phyloP scores from a whole-genome alignment of 2,888 invertebrate species.

The Temnothorax unifasciatus region DNA sequence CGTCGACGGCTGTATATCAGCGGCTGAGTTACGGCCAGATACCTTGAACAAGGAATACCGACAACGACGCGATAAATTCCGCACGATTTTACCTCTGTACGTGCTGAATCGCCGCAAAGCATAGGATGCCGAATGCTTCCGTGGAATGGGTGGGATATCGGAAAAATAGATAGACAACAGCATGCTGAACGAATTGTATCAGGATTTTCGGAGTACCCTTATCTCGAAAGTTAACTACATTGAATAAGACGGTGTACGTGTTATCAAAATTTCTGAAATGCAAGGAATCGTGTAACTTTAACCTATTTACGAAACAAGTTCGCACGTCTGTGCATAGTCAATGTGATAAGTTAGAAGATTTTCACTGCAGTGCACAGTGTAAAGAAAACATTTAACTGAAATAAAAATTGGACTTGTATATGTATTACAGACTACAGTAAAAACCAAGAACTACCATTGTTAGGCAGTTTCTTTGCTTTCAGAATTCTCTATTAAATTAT shows the following conservation, averaged over 20 bases:
- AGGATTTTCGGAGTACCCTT: background rate
- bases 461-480: background rate
- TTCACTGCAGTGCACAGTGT: background rate
- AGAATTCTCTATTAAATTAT: background rate
- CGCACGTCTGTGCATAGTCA: background rate
- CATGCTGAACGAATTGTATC: background rate
- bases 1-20: slow-evolving; percentile 96
- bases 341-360: background rate
- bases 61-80: background rate
- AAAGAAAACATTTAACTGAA: background rate
- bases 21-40: slow-evolving; percentile 97
- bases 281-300: background rate
- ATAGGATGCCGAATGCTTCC: no score
- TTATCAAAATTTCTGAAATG: background rate
- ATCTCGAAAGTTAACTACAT: background rate
- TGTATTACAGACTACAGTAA: background rate
- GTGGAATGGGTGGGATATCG: background rate
- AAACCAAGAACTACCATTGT: background rate
- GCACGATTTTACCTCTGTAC: slow-evolving; percentile 14
- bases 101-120: background rate
- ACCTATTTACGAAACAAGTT: background rate
- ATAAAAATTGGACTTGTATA: background rate
- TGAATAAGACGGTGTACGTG: background rate
- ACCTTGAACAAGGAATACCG: slow-evolving; percentile 86
- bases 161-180: background rate